Base-by-base conservation (phyloP, 2,797 vertebrate species). In the Paguma larvata region DNA sequence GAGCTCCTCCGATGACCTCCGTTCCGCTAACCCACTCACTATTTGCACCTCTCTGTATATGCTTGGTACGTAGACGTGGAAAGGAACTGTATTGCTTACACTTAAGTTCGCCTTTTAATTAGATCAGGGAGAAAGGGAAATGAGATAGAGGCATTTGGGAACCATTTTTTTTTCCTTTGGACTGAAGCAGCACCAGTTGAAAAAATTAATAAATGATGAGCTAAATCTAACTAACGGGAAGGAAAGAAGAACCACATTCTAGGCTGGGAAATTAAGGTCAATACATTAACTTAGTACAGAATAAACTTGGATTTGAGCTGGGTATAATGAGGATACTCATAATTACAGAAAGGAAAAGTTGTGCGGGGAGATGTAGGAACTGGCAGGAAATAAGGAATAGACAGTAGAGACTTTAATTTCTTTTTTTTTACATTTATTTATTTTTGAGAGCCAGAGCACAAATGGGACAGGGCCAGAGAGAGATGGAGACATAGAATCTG, bases 121-220 rank as follows among this genome's bases (percentile, higher is more conserved):
- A 97, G 48, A 86, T 59, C 2, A 25, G 77, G 70, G 70, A 79
- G 38, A 44, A 85, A 59, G 88, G n/a, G 65, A 92, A 87, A 89
- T 63, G n/a, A 38, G n/a, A 84, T 65, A 75, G 73, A 90, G 51
- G 32, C 87, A 41, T 87, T 80, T 14, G 16, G 51, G 96, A 95
- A 72, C 23, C 46, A 18, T 82, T 73, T 75, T 70, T 59, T 19
- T 27, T 79, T 46, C 73, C 16, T 48, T 75, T 8, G 15, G 59
- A 70, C 14, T 59, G 25, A 91, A 93, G 46, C 65, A 87, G 34
- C 44, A 94, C 21, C 65, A 46, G 14, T 68, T 86, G 70, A 63
- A 96, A 94, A 80, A 85, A 92, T 94, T 73, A 97, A 87, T 95
- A 92, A 97, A 73, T 80, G 48, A 80, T 92, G 72, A 95, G 56